Evolutionary conservation across 2,888 invertebrate genomes (phyloP).

Genomic region (Lithophane socia): DNA sequence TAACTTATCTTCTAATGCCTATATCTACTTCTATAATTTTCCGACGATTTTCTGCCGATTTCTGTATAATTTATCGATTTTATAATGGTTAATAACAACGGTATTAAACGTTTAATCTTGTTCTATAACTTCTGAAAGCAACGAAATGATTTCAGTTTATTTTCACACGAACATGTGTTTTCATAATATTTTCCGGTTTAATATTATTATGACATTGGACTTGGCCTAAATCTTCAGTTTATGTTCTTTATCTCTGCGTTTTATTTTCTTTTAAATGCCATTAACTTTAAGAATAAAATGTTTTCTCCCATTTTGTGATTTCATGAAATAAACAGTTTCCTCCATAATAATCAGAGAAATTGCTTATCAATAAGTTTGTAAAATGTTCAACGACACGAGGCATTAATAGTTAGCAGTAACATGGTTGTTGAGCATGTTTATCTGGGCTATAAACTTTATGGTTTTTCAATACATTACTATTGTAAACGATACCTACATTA

Average conservation of each 20-base stretch:
- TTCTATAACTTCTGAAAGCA: background rate
- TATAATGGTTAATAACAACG: background rate
- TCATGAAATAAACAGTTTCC: background rate
- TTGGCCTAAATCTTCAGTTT: conserved; percentile 13
- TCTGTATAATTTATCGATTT: background rate
- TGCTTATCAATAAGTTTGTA: background rate
- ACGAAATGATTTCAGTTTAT: conserved; percentile 2
- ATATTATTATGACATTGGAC: conserved; percentile 15
- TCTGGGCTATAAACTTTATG: conserved; percentile 21
- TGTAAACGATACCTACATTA: background rate
- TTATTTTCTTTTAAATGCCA: conserved; percentile 34
- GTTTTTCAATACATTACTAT: conserved; percentile 16
- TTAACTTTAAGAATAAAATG: background rate
- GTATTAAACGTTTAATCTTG: background rate
- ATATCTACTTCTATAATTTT: background rate
- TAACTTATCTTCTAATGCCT: conserved; percentile 17
- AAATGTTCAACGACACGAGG: conserved; percentile 11
- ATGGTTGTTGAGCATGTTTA: conserved; percentile 2
- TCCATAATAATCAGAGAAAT: background rate
- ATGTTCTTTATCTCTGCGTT: conserved; percentile 30
- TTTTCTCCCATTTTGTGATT: background rate
- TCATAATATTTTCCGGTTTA: conserved; percentile 22
- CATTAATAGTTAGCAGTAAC: background rate
- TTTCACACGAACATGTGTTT: conserved; percentile 15
- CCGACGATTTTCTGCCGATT: background rate